phyloP scores from a whole-genome alignment of 2,888 invertebrate species.

The Hypolimnas misippus region DNA sequence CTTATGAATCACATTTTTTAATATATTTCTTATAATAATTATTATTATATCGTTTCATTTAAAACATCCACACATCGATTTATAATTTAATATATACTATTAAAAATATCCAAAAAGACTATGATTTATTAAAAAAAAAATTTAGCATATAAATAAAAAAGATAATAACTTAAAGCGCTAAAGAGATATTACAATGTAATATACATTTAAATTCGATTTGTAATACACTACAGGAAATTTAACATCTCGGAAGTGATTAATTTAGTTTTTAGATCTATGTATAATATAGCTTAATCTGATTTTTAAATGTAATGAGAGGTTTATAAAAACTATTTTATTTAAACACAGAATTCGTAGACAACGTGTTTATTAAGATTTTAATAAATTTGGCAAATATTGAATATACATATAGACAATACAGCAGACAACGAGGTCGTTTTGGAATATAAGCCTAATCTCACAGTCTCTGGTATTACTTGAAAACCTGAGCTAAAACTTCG shows the following conservation, averaged over 20 bases:
- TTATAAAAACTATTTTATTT: neutral
- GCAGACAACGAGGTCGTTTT: neutral
- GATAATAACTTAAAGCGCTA: constrained; percentile 28
- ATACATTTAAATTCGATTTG: constrained; percentile 37
- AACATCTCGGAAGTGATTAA: constrained; percentile 15
- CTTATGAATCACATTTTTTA: constrained; percentile 72
- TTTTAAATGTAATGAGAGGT: constrained; percentile 7
- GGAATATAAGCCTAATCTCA: constrained; percentile 11
- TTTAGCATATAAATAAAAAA: constrained; percentile 23
- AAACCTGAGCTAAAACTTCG: neutral
- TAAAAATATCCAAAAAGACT: constrained; percentile 41
- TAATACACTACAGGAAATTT: constrained; percentile 25
- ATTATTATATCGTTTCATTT: constrained; percentile 39
- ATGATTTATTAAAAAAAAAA: constrained; percentile 39
- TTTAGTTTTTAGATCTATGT: constrained; percentile 6
- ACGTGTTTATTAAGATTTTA: constrained; percentile 6
- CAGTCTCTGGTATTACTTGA: constrained; percentile 5
- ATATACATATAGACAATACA: constrained; percentile 6
- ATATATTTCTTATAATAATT: constrained; percentile 36
- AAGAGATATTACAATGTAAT: constrained; percentile 20
- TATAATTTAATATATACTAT: constrained; percentile 39
- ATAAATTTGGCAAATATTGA: constrained; percentile 25
- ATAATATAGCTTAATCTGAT: neutral
- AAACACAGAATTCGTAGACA: neutral
- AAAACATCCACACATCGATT: constrained; percentile 55